phyloP scores from a whole-genome alignment of 2,888 invertebrate genomes.

The Plebejus melissa region DNA sequence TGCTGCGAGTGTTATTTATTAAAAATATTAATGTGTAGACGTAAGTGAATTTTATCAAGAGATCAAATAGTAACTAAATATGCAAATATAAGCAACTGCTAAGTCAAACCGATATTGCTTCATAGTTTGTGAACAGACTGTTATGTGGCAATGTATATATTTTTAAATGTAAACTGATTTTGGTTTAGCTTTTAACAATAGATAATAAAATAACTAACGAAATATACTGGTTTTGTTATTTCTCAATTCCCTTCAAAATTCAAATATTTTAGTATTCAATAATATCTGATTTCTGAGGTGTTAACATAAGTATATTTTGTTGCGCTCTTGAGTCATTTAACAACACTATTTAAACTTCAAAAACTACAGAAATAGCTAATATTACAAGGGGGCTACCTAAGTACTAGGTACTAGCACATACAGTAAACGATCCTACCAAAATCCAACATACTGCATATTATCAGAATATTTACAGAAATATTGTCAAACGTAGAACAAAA shows the following conservation, averaged over 20 bases:
- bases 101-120: conserved; percentile 11
- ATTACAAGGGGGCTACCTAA: too few species aligned
- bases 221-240: conserved; percentile 29
- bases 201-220: conserved; percentile 58
- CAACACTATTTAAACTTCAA: background rate
- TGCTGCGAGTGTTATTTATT: conserved; percentile 43
- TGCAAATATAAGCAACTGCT: conserved; percentile 17
- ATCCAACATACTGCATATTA: too few species aligned
- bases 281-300: too few species aligned
- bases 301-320: too few species aligned
- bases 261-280: background rate
- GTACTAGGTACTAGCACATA: too few species aligned
- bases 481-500: too few species aligned
- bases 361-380: background rate
- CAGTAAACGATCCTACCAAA: too few species aligned
- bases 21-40: conserved; percentile 39
- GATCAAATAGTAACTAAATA: conserved; percentile 3
- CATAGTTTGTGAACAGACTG: conserved; percentile 40
- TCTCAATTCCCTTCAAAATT: background rate
- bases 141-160: conserved; percentile 42
- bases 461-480: too few species aligned
- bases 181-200: conserved; percentile 48
- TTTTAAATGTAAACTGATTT: conserved; percentile 24
- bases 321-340: too few species aligned
- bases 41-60: conserved; percentile 35